Percentiles rank a stretch among this genome's conserved stretches.
Evolutionary conservation across 2,888 invertebrate species (phyloP).

Genomic region (Sesia apiformis): DNA sequence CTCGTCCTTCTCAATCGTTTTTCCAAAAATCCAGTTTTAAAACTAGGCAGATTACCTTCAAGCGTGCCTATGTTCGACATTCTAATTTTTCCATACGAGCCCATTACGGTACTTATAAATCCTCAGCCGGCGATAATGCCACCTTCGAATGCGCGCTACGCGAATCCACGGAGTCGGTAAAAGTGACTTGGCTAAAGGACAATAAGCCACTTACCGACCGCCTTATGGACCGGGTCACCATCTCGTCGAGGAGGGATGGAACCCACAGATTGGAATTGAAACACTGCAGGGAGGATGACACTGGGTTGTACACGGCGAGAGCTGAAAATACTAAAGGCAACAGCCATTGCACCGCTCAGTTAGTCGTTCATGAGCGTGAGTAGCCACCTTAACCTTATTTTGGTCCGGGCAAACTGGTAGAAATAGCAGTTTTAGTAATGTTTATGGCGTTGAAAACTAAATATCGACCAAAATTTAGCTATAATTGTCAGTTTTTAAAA

Average conservation of each 20-base stretch:
- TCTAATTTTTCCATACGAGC: conserved; percentile 35
- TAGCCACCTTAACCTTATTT: conserved; percentile 10
- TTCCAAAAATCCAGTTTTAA: no score
- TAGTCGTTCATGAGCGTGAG: conserved; percentile 90
- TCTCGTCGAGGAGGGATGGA: conserved; percentile 72
- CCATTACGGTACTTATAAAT: conserved; percentile 40
- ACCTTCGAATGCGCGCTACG: conserved; percentile 85
- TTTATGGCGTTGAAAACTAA: no score
- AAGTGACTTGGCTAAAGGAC: conserved; percentile 90
- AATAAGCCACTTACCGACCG: conserved; percentile 86
- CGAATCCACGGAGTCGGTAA: conserved; percentile 72
- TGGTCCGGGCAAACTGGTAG: neutral
- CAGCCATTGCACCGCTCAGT: conserved; percentile 89
- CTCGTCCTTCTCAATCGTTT: no score
- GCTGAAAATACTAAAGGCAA: conserved; percentile 88
- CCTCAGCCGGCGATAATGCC: conserved; percentile 87
- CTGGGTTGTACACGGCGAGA: conserved; percentile 92
- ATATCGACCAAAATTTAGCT: no score
- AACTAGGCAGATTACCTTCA: no score
- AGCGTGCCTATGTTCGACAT: no score
- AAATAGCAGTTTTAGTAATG: no score
- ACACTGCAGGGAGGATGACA: conserved; percentile 84
- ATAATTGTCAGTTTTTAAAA: no score
- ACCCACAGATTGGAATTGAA: conserved; percentile 82
- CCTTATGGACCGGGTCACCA: conserved; percentile 82